Percentiles rank a stretch among this genome's conserved stretches.
These are phyloP conservation scores for Cyclopterus lumpus DNA, from an alignment of 2,797 vertebrate genomes.

Conservation along the genomic window DNA sequence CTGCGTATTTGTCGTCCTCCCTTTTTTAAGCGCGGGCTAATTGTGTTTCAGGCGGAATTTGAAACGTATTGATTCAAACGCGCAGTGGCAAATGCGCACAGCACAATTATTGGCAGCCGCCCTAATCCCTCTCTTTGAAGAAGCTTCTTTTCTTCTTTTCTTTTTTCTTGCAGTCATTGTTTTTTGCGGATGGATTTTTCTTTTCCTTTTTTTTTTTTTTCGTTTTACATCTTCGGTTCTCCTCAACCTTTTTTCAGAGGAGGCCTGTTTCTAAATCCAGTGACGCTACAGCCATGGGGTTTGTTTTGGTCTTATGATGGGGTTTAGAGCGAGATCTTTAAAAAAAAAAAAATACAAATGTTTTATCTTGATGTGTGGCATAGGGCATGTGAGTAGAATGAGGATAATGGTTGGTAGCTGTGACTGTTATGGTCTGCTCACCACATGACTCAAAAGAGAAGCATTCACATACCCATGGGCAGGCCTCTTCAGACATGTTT, in stretches of 20 bases:
- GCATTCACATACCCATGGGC: slow-evolving; percentile 14
- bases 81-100: slow-evolving; percentile 57
- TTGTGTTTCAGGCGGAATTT: slow-evolving; percentile 79
- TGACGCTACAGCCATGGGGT: slow-evolving; percentile 17
- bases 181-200: slow-evolving; percentile 56
- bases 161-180: slow-evolving; percentile 61
- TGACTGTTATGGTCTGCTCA: slow-evolving; percentile 38
- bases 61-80: slow-evolving; percentile 78
- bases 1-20: slow-evolving; percentile 58
- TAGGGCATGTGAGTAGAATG: slow-evolving; percentile 44
- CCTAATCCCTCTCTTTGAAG: slow-evolving; percentile 73
- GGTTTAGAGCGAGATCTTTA: neutral
- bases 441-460: slow-evolving; percentile 41
- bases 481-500: neutral
- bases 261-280: slow-evolving; percentile 37
- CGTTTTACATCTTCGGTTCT: slow-evolving; percentile 2
- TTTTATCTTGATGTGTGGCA: slow-evolving; percentile 19
- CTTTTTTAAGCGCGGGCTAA: slow-evolving; percentile 65
- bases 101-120: slow-evolving; percentile 63
- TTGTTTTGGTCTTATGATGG: slow-evolving; percentile 41
- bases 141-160: slow-evolving; percentile 34
- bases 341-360: too few species aligned
- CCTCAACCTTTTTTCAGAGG: slow-evolving; percentile 18
- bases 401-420: slow-evolving; percentile 44
- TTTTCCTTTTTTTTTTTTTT: neutral